These are phyloP conservation scores for Temnothorax curvispinosus DNA, from an alignment of 1,140 invertebrate genomes.

Conservation along the genomic window DNA sequence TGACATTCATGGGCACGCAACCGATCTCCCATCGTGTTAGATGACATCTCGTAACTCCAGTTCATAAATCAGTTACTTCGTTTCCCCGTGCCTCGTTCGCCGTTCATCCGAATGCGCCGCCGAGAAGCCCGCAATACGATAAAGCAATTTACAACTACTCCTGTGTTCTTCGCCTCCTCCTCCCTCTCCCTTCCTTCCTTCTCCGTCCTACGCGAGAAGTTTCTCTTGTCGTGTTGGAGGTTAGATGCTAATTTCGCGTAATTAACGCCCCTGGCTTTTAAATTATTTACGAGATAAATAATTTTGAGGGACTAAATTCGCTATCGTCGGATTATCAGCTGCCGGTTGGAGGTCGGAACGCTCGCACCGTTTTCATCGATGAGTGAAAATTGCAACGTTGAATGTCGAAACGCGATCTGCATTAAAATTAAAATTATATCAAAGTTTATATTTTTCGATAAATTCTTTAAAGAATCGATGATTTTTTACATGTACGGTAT, in stretches of 20 bases:
- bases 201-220: conserved; percentile 12
- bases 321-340: conserved; percentile 19
- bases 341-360: not conserved
- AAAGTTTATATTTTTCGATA: not conserved
- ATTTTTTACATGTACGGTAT: not conserved
- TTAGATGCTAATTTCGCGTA: conserved; percentile 54
- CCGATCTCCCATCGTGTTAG: conserved; percentile 41
- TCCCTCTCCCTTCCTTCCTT: not conserved
- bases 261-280: conserved; percentile 52
- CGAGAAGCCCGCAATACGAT: conserved; percentile 57
- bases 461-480: not conserved
- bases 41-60: conserved; percentile 55
- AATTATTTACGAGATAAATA: conserved; percentile 57
- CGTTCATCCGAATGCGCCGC: conserved; percentile 45
- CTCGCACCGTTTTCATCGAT: not conserved
- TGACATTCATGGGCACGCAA: conserved; percentile 51
- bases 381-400: not conserved
- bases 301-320: conserved; percentile 36
- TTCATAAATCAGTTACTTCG: conserved; percentile 62
- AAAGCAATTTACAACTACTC: conserved; percentile 60
- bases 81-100: conserved; percentile 52
- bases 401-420: not conserved
- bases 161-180: conserved; percentile 41
- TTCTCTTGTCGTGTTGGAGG: conserved; percentile 32
- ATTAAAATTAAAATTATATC: not conserved